Evolutionary conservation across 2,113 vertebrate genomes (phyloP), one percentile per base, ranked within the genome.

Genomic region (Sterrhoptilus dennistouni): DNA sequence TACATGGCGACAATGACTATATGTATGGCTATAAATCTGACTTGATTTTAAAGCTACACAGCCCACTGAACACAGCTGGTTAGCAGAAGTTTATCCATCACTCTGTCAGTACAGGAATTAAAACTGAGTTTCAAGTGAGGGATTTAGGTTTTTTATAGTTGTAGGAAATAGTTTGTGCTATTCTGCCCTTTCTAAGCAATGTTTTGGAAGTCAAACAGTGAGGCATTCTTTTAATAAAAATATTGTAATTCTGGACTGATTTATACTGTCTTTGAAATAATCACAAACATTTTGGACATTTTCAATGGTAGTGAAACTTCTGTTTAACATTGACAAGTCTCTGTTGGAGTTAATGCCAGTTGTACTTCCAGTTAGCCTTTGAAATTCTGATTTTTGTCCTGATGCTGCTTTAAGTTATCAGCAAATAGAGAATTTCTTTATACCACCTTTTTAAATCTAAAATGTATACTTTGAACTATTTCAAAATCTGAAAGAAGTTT

Each of bases 381-480:
- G 42, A 76, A 68, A 11, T 38, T 74, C 45, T 53, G 11, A 20
- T 36, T 54, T 90, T 74, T 64, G 36, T 33, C 42, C 14, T 63
- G 21, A 9, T 82, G 17, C 28, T 91, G 27, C 33, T 50, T 71
- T 11, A 69, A 7, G 9, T 45, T 83, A 11, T 27, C 66, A 70
- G 25, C 47, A 49, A 12, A 7, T 11, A 63, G 14, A 63, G 7
- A 81, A 11, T 65, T 76, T 21, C 25, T 85, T 50, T 29, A 6
- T 52, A 28, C 24, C 49, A 20, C 13, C 5, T 38, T 63, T 64
- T 76, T 12, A 9, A 78, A 89, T 27, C 12, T 53, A n/a, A 74
- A 28, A 21, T 4, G 0, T 25, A 0, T 47, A 7, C 79, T 91
- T 49, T 3, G 1, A 36, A 49, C 38, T 60, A 21, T 1, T 78